A percentile compares a stretch with the other conserved stretches of the same genome.
These are phyloP conservation scores for Drosophila bocqueti DNA, from an alignment of 1,140 invertebrate genomes.

Conservation along the genomic window DNA sequence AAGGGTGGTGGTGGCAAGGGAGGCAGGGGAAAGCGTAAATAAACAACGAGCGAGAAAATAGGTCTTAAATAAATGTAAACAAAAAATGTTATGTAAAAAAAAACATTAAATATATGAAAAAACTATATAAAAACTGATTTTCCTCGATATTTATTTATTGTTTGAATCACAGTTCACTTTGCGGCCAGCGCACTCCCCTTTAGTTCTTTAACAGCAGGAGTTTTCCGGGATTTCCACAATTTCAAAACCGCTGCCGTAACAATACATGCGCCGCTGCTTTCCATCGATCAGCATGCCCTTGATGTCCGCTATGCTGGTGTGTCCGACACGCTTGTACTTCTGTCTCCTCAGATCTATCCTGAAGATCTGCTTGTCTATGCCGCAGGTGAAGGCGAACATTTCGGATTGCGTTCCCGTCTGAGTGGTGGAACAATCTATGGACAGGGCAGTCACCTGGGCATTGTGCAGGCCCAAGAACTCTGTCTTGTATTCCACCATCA, in stretches of 20 bases:
- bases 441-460: conserved; percentile 60
- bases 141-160: neutral
- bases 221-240: neutral
- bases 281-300: conserved; percentile 56
- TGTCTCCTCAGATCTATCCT: conserved; percentile 34
- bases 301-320: conserved; percentile 61
- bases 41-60: conserved; percentile 6
- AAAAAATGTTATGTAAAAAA: conserved; percentile 1
- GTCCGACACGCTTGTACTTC: conserved; percentile 26
- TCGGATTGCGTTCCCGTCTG: neutral
- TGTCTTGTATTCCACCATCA: neutral
- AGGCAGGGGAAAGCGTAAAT: conserved; percentile 27
- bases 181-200: neutral
- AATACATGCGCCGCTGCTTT: conserved; percentile 22
- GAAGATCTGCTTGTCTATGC: conserved; percentile 64
- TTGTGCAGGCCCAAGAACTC: conserved; percentile 45
- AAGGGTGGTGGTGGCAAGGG: conserved; percentile 29
- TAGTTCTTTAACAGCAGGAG: neutral
- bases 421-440: neutral
- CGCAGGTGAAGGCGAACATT: conserved; percentile 54
- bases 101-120: conserved; percentile 8
- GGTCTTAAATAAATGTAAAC: conserved; percentile 7
- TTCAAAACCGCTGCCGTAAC: conserved; percentile 63
- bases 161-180: neutral
- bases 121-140: neutral